Evolutionary conservation across 2,888 invertebrate species (phyloP).

Genomic region (Syrista parreyssii): DNA sequence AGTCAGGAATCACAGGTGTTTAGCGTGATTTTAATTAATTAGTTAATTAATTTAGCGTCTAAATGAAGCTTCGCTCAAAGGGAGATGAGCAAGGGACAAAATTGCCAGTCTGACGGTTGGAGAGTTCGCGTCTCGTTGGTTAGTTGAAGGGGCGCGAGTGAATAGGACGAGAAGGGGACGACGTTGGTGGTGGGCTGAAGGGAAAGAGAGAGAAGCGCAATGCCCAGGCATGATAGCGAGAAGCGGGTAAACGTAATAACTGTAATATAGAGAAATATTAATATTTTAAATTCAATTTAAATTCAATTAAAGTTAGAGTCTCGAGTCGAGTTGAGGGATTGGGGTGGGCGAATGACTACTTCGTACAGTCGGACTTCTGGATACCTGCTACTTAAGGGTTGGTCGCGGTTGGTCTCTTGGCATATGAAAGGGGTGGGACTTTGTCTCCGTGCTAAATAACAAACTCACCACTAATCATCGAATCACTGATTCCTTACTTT

Average conservation of each 20-base stretch:
- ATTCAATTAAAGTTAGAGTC: constrained; percentile 57
- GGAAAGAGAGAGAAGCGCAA: constrained; percentile 24
- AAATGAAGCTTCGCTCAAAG: constrained; percentile 22
- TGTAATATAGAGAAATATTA: constrained; percentile 46
- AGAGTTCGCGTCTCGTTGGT: constrained; percentile 2
- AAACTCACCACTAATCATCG: constrained; percentile 28
- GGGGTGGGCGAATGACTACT: neutral
- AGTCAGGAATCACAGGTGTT: constrained; percentile 1
- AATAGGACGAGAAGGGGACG: constrained; percentile 1
- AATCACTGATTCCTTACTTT: constrained; percentile 8
- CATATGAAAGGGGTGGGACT: neutral
- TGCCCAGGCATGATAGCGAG: constrained; percentile 27
- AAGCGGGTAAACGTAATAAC: constrained; percentile 33
- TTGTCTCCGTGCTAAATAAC: constrained; percentile 19
- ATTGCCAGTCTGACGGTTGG: constrained; percentile 3
- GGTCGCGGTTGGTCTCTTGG: neutral
- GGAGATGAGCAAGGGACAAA: constrained; percentile 7
- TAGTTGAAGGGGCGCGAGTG: constrained; percentile 3
- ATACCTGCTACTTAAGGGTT: no score
- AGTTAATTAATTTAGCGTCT: constrained; percentile 42
- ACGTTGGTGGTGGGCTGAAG: neutral
- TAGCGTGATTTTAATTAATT: constrained; percentile 37
- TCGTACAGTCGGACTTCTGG: no score
- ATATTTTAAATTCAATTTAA: constrained; percentile 61
- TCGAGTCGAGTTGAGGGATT: constrained; percentile 17